Conservation (phyloP, 2,797 vertebrate species). For the Crypturellus tataupa region DNA sequence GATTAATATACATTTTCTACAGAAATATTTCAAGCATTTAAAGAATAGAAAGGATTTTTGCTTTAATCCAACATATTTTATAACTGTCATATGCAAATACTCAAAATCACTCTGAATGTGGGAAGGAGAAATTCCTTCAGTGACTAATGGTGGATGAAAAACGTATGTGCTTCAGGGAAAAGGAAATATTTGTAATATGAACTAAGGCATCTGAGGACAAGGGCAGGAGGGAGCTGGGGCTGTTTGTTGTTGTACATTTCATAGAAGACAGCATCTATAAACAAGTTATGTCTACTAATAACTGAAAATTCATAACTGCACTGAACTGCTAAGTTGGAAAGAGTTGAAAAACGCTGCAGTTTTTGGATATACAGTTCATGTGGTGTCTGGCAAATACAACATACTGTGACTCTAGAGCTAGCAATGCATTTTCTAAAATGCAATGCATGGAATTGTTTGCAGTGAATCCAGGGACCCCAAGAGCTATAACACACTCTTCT, state of each 20-base stretch:
- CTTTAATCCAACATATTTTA: neutral
- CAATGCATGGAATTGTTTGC: neutral
- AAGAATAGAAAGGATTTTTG: neutral
- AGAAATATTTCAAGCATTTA: slow-evolving; percentile 1
- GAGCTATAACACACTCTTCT: neutral
- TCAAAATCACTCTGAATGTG: neutral
- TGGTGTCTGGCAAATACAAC: neutral
- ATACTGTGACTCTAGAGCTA: neutral
- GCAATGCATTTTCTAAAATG: neutral
- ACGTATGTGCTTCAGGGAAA: neutral
- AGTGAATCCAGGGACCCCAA: neutral
- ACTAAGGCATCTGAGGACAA: slow-evolving; percentile 1
- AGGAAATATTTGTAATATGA: neutral
- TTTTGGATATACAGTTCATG: neutral
- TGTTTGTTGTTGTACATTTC: neutral
- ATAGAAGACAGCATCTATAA: neutral
- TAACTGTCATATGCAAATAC: neutral
- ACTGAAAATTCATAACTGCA: neutral
- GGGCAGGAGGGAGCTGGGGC: neutral
- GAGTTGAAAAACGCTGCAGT: neutral
- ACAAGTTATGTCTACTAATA: neutral
- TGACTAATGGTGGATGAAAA: neutral
- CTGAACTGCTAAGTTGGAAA: neutral
- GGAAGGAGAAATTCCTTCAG: neutral
- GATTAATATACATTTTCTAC: neutral